Conservation (phyloP, 2,888 invertebrate species). For the Apodemia hepburni region DNA sequence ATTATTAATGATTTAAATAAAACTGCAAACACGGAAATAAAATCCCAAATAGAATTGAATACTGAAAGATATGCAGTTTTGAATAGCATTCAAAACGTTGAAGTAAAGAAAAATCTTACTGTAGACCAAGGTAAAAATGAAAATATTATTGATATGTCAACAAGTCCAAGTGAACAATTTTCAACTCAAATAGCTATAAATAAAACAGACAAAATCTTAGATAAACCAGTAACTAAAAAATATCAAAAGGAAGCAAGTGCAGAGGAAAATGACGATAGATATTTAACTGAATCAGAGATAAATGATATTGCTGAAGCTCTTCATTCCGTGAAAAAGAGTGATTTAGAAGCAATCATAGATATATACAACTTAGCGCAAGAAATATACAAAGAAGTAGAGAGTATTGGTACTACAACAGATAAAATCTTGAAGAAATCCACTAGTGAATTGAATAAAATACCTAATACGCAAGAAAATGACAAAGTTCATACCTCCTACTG, state of each 20-base stretch:
- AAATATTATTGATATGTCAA: constrained; percentile 25
- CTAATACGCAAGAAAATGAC: constrained; percentile 20
- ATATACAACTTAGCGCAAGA: constrained; percentile 68
- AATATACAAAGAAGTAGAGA: constrained; percentile 61
- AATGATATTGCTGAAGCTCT: constrained; percentile 53
- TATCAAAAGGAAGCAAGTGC: neutral
- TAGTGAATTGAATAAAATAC: constrained; percentile 18
- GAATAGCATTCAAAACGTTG: neutral
- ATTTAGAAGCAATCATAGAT: constrained; percentile 64
- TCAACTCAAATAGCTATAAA: neutral
- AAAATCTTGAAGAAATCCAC: constrained; percentile 17
- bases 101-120: neutral
- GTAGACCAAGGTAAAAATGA: neutral
- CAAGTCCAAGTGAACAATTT: constrained; percentile 32
- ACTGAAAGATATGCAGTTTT: neutral
- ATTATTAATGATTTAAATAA: neutral
- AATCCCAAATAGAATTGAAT: neutral
- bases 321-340: constrained; percentile 60
- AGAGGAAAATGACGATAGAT: constrained; percentile 43
- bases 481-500: constrained; percentile 41
- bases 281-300: constrained; percentile 58
- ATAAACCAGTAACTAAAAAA: constrained; percentile 29
- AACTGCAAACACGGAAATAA: neutral
- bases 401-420: constrained; percentile 31
- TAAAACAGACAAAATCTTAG: neutral